A percentile compares a stretch with the other conserved stretches of the same genome.
Evolutionary conservation across 2,888 invertebrate genomes (phyloP).

Genomic region (Cosmopolites sordidus): DNA sequence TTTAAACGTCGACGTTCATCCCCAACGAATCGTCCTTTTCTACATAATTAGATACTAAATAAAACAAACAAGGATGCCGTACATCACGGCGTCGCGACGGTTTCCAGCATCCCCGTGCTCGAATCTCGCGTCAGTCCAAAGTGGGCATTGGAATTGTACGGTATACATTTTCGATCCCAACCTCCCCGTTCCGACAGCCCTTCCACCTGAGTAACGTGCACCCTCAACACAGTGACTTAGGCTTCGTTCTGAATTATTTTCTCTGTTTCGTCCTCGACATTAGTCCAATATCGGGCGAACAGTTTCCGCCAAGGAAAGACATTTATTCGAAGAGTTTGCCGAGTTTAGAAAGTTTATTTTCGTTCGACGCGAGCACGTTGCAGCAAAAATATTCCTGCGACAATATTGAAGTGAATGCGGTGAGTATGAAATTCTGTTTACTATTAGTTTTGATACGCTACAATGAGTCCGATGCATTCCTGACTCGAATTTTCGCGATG

Average conservation of each 20-base stretch:
- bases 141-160: constrained; percentile 43
- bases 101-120: constrained; percentile 21
- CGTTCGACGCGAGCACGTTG: constrained; percentile 13
- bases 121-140: constrained; percentile 39
- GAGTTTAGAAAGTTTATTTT: constrained; percentile 27
- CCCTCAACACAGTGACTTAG: constrained; percentile 13
- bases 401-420: constrained; percentile 3
- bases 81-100: constrained; percentile 22
- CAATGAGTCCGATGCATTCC: no score
- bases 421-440: constrained; percentile 13
- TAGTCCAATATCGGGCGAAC: no score
- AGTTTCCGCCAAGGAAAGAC: background rate
- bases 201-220: constrained; percentile 35
- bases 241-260: constrained; percentile 12
- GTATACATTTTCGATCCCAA: constrained; percentile 38
- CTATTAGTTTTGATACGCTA: constrained; percentile 1
- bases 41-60: constrained; percentile 3
- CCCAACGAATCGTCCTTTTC: constrained; percentile 8
- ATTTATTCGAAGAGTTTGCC: constrained; percentile 9
- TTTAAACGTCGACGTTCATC: constrained; percentile 13
- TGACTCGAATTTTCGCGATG: no score
- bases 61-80: constrained; percentile 17
- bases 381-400: constrained; percentile 7
- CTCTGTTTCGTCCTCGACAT: constrained; percentile 2
- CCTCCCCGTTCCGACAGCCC: constrained; percentile 43